Conservation (phyloP, 2,113 vertebrate species). For the Terrapene triunguis region DNA sequence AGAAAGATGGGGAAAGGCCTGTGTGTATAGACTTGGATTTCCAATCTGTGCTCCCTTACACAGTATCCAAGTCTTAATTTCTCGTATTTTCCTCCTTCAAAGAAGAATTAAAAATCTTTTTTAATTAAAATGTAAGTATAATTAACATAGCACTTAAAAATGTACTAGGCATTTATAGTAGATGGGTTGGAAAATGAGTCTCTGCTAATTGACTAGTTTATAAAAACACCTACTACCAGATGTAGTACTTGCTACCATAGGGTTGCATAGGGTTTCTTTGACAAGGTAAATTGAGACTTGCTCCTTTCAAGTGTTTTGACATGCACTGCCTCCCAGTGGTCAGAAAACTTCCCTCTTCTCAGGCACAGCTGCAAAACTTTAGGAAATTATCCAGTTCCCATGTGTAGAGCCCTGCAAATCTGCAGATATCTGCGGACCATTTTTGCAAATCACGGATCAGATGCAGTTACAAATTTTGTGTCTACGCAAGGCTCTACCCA, state of each 20-base stretch:
- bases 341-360: neutral
- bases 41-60: neutral
- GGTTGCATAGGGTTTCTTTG: neutral
- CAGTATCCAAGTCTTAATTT: neutral
- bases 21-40: neutral
- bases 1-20: neutral
- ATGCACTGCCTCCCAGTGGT: neutral
- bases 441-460: too few relatives aligned
- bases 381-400: conserved; percentile 12
- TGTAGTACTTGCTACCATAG: neutral
- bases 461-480: too few relatives aligned
- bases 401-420: neutral
- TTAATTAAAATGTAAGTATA: neutral
- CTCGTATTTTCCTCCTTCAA: neutral
- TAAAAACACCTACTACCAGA: neutral
- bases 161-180: neutral
- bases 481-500: neutral
- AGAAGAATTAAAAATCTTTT: neutral
- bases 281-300: neutral
- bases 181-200: neutral
- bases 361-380: neutral
- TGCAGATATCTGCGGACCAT: too few relatives aligned
- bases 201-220: neutral
- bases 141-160: neutral
- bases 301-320: neutral